A percentile compares a stretch with the other conserved stretches of the same genome.
Conservation (phyloP, 2,113 vertebrate species). For the Cyanoramphus novaezelandiae region DNA sequence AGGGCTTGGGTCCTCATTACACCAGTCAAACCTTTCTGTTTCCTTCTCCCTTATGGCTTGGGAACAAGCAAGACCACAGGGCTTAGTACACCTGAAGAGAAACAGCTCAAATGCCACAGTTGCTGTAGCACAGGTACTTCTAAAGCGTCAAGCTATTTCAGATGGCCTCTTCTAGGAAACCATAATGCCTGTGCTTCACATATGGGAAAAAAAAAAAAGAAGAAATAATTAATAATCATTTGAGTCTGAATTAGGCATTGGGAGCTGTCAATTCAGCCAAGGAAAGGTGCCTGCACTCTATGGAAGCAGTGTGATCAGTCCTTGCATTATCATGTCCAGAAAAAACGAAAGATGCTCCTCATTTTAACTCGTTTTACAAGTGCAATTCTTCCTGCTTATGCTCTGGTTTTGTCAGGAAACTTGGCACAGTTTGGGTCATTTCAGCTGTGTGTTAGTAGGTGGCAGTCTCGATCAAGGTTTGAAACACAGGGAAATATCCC, state of each 20-base stretch:
- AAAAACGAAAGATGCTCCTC: neutral
- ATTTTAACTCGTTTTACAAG: neutral
- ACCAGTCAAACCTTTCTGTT: neutral
- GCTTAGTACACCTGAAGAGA: neutral
- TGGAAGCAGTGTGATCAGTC: neutral
- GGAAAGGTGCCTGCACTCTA: neutral
- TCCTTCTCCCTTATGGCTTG: neutral
- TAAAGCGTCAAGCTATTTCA: neutral
- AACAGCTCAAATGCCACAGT: neutral
- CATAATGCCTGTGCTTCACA: neutral
- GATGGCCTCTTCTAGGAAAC: neutral
- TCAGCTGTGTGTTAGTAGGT: constrained; percentile 53
- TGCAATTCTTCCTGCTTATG: neutral
- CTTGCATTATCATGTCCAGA: neutral
- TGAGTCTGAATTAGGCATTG: neutral
- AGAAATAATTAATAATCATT: neutral
- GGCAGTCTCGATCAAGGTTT: constrained; percentile 77
- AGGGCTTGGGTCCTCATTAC: too few species aligned
- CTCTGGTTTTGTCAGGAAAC: neutral
- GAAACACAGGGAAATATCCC: neutral
- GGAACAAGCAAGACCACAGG: neutral
- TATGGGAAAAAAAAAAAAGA: neutral
- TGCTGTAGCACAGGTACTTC: neutral
- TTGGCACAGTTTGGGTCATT: neutral
- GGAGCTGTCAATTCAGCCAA: neutral